Base-by-base conservation (phyloP, 2,888 invertebrate species). In the Caenorhabditis panamensis region DNA sequence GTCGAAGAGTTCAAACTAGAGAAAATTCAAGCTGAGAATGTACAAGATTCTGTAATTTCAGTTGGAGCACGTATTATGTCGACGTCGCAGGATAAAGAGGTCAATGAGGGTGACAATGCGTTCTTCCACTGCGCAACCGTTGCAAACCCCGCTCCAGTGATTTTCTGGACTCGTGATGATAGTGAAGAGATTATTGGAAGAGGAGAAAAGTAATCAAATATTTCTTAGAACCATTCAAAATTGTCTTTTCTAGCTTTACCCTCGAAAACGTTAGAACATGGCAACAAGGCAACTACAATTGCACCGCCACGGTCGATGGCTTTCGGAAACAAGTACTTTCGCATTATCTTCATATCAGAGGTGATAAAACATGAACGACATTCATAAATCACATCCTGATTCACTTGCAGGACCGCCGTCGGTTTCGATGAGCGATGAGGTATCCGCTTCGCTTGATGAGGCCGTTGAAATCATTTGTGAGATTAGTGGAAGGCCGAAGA, bases 271-370 rank as follows among this genome's bases (percentile, higher is more conserved):
- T 90, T 0, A 80, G 84, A 36, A 71, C 78, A 3, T 88, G 86
- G 84, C 88, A 90, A 54, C 88, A 85, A 63, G 90, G 90, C 22
- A 85, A 84, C 24, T 91, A 91, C 73, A 82, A 85, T 20, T 91
- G 91, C 67, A 84, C 85, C 22, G 91, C 90, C 0, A 79, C 76
- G 0, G 86, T 88, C 2, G 84, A 84, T 9, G 88, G 88, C 0
- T 91, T 90, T 75, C 63, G 79, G 22, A 78, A 83, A 51, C 83
- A 82, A 24, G 77, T 75, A 16, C 63, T 88, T 37, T 76, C 84
- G 6, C 86, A 90, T 73, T 84, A 80, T 68, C 75, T 90, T 20
- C 88, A 88, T 71, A 84, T 90, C 49, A 79, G 89, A 84, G 89
- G 89, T 82, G 47, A 20, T 53, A 2, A 20, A 49, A 49, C 9